Percentiles rank a stretch among this genome's conserved stretches.
These are phyloP conservation scores for Parnassius smintheus DNA, from an alignment of 2,888 invertebrate genomes.

Conservation along the genomic window DNA sequence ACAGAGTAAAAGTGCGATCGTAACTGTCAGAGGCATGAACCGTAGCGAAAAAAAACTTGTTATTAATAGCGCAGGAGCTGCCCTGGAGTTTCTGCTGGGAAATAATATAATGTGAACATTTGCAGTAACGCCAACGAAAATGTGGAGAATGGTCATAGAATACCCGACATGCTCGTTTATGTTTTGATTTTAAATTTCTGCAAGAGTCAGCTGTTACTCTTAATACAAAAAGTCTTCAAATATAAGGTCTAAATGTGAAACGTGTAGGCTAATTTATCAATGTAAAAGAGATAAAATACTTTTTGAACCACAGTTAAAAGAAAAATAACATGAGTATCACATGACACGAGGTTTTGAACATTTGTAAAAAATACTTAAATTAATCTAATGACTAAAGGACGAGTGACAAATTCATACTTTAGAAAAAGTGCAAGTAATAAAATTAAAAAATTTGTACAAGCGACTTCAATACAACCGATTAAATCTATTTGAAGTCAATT, in stretches of 20 bases:
- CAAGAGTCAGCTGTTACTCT: background rate
- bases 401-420: no score
- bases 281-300: background rate
- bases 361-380: no score
- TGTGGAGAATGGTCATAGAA: slow-evolving; percentile 32
- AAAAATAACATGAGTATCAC: background rate
- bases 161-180: slow-evolving; percentile 23
- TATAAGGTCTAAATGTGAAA: slow-evolving; percentile 2
- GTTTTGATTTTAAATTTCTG: slow-evolving; percentile 19
- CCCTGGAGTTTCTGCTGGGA: slow-evolving; percentile 54
- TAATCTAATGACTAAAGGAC: no score
- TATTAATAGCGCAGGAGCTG: slow-evolving; percentile 66
- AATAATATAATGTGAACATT: slow-evolving; percentile 64
- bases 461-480: no score
- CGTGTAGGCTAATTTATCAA: background rate
- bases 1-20: no score
- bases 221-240: slow-evolving; percentile 1
- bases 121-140: slow-evolving; percentile 44
- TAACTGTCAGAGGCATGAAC: slow-evolving; percentile 68
- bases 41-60: slow-evolving; percentile 62
- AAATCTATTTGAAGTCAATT: no score
- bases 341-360: no score
- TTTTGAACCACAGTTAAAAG: background rate
- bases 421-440: no score
- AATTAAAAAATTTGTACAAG: no score